Conservation (phyloP, 2,113 vertebrate species). For the Syngnathus typhle region DNA sequence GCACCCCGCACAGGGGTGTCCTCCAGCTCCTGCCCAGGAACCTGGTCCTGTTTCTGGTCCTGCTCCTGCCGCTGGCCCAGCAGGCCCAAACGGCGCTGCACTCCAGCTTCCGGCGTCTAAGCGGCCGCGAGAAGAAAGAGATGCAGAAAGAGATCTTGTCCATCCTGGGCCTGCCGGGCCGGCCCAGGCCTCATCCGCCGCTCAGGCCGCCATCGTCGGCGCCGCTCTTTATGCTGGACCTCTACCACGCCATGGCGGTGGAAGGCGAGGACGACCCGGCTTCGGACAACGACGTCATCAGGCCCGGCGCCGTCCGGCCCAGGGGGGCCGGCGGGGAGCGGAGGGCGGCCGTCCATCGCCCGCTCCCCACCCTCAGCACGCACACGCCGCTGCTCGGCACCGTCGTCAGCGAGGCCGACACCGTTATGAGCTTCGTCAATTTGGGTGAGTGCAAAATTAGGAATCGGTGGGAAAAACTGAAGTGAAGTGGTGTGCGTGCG, state of each 20-base stretch:
- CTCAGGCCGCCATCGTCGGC: constrained; percentile 79
- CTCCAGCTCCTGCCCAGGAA: constrained; percentile 32
- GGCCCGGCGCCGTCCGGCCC: constrained; percentile 27
- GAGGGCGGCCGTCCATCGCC: constrained; percentile 51
- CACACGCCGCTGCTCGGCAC: constrained; percentile 73
- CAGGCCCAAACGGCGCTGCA: constrained; percentile 70
- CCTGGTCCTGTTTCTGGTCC: constrained; percentile 43
- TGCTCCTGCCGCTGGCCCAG: constrained; percentile 64
- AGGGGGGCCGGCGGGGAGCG: constrained; percentile 43
- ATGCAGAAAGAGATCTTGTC: constrained; percentile 90
- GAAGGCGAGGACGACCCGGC: constrained; percentile 61
- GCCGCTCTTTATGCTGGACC: constrained; percentile 91
- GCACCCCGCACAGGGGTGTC: constrained; percentile 6
- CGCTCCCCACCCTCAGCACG: constrained; percentile 75
- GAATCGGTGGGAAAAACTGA: not conserved
- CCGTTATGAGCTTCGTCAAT: constrained; percentile 95
- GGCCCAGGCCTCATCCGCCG: constrained; percentile 72
- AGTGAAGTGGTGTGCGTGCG: not conserved
- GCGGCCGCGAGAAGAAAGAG: constrained; percentile 82
- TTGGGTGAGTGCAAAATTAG: constrained; percentile 75
- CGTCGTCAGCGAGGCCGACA: constrained; percentile 82
- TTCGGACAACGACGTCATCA: constrained; percentile 44
- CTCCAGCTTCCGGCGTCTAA: constrained; percentile 77
- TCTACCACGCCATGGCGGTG: constrained; percentile 83
- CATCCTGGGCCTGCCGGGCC: constrained; percentile 79